Base-by-base conservation (phyloP, 2,797 vertebrate species). In the Fratercula arctica region DNA sequence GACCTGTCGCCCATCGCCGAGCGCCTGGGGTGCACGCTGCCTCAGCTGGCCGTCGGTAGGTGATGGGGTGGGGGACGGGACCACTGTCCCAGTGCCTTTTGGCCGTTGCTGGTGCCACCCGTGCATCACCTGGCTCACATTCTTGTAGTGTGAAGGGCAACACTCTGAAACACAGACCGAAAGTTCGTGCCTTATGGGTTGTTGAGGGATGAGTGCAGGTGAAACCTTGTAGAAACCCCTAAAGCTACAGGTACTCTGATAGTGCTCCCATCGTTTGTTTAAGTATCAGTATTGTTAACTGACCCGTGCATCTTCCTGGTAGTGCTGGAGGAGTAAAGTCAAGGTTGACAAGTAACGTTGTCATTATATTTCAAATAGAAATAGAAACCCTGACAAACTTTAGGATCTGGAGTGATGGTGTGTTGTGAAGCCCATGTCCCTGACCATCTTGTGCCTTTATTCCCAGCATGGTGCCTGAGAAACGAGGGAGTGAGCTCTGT, bases 401-500 rank as follows among this genome's bases (percentile, higher is more conserved):
- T 3, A 20, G n/a, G 41, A 6, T 2, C 25, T 43, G 85, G 12
- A 33, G 33, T 5, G 2, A 8, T 9, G 23, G 25, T 0, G 0
- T 13, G 61, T 0, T 0, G 0, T 13, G 25, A 41, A 46, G 3
- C 2, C 35, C 3, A 4, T 41, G 41, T 10, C 46, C 31, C 82
- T 95, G 79, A 97, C 23, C 10, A 1, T 16, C 51, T 7, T 25
- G 31, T 95, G 29, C 19, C 75, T 23, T 93, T 82, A 95, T 92
- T 83, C 91, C 54, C 97, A 99, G 99, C 99, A 0, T 99, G 99
- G 99, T 99, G 99, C 97, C 98, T 99, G 95, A 98, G 99, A 94
- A 99, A 99, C 0, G 99, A 99, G 96, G 99, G 99, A 1, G 99
- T 99, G 97, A 99, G 99, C 95, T 99, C 99, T 3, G 99, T 99